Base-by-base conservation (phyloP, 30 jellyfish, hydroid and myxozoan species). In the Sanderia malayensis region DNA sequence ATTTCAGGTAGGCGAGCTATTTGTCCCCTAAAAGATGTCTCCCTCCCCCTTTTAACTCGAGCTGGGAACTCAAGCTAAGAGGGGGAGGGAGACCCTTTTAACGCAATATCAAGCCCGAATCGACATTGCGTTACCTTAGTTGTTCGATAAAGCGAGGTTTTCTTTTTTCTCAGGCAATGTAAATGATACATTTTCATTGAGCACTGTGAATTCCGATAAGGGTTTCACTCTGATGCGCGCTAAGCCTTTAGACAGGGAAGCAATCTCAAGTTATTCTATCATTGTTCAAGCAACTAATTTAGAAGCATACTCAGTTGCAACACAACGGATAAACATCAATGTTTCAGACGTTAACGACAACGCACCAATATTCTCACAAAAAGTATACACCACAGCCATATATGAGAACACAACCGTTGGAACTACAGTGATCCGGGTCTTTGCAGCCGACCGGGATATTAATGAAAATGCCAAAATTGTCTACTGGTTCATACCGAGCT, bases 91-190 rank as follows among this genome's bases (percentile, higher is more conserved):
- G n/a, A n/a, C n/a, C n/a, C n/a, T n/a, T n/a, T n/a, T n/a, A n/a
- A n/a, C n/a, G n/a, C n/a, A n/a, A n/a, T n/a, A n/a, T n/a, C n/a
- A n/a, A n/a, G n/a, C n/a, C n/a, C n/a, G n/a, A n/a, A n/a, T n/a
- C n/a, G n/a, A n/a, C n/a, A n/a, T n/a, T n/a, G n/a, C n/a, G n/a
- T n/a, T n/a, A n/a, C n/a, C n/a, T n/a, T n/a, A n/a, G n/a, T n/a
- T n/a, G n/a, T n/a, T n/a, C n/a, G n/a, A n/a, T n/a, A n/a, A n/a
- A n/a, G n/a, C n/a, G n/a, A n/a, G n/a, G n/a, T n/a, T n/a, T n/a
- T n/a, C n/a, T n/a, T n/a, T n/a, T n/a, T n/a, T 62, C 70, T 44
- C 90, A 90, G 97, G 97, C n/a, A 83, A 90, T 61, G 33, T 79
- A 15, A 76, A 82, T 49, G 59, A 71, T 22, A 65, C 84, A 34